Evolutionary conservation across 2,888 invertebrate genomes (phyloP), one percentile per base, ranked within the genome.

Genomic region (Aleiodes testaceus): DNA sequence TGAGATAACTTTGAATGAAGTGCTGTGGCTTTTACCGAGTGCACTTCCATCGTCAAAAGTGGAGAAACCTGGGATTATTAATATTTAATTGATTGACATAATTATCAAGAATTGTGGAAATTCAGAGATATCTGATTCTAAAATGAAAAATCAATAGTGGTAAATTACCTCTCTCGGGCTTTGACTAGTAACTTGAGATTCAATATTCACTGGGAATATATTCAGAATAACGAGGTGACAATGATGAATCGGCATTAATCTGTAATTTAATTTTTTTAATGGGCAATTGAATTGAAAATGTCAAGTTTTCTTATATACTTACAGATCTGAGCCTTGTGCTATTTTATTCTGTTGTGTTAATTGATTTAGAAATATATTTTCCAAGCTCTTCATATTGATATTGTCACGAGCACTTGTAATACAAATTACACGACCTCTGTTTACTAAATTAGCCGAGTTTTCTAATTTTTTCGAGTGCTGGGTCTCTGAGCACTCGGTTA

Each of bases 171-270:
- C 93, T 83, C 92, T 90, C 11, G 92, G 87, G 16, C 90, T 89
- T 81, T 94, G 93, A 84, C 92, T 93, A 42, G 91, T 92, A 7
- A 97, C 94, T 84, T 92, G 90, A 0, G 93, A 92, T 66, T 94
- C 94, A 42, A 93, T 92, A 78, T 93, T 94, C 75, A 94, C 91
- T 0, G 97, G 97, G 78, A 93, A 94, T 9, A 97, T 92, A 87
- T 97, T 97, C 45, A 98, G 91, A 70, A 98, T 92, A 0, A 97
- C 94, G 79, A 98, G 89, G 87, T 98, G 97, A 82, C 97, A 97
- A 86, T 95, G 93, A 84, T 96, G 93, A 74, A 98, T 92, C 0
- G 93, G 91, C 74, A 97, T 88, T 63, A 93, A 88, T 79, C 94
- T 92, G 88, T 76, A 75, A 71, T 55, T 70, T 69, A 70, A 20